phyloP scores from a whole-genome alignment of 2,888 invertebrate species.

The Plutella xylostella region DNA sequence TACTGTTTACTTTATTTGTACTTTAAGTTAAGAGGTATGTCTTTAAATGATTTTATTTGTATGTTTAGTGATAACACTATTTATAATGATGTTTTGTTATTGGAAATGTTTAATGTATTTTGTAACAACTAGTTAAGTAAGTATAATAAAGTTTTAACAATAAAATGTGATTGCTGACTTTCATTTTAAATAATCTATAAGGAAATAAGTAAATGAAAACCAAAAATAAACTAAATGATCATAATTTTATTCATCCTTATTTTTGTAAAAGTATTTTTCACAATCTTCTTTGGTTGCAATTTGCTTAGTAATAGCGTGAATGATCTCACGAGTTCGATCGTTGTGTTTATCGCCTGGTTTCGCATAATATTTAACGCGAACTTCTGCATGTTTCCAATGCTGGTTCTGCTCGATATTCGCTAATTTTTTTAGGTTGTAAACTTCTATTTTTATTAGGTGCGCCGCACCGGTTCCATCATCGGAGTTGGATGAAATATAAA shows the following conservation, averaged over 20 bases:
- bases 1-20: not conserved
- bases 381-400: conserved; percentile 10
- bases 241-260: no score
- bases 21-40: not conserved
- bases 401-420: conserved; percentile 3
- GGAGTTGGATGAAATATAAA: conserved; percentile 6
- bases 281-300: not conserved
- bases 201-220: no score
- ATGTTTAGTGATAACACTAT: not conserved
- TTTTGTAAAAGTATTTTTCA: not conserved
- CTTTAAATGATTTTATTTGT: no score
- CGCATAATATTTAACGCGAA: conserved; percentile 1
- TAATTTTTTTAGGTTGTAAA: conserved; percentile 8
- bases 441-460: conserved; percentile 12
- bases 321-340: not conserved
- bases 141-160: no score
- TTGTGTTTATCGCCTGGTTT: not conserved
- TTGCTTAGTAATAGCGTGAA: conserved; percentile 4
- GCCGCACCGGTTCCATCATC: conserved; percentile 6
- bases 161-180: no score
- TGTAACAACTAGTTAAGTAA: no score
- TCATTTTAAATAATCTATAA: no score
- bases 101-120: no score
- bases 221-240: no score
- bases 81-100: no score